Evolutionary conservation across 2,888 invertebrate genomes (phyloP), one percentile per base, ranked within the genome.

Genomic region (Ophion slaviceki): DNA sequence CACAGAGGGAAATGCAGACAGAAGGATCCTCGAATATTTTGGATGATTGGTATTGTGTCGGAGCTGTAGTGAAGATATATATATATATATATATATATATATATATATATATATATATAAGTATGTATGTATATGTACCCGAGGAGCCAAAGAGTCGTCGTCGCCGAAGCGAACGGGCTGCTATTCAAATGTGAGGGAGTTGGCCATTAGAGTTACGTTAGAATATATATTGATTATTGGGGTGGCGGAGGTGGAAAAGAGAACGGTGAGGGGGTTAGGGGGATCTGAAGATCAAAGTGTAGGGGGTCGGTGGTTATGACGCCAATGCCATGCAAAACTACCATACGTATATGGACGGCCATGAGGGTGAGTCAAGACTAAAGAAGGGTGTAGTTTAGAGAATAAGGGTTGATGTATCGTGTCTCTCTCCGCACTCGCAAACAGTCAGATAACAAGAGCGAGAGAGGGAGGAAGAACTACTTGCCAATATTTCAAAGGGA

Each of bases 171-270:
- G 71, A 82, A 76, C 72, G 80, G 92, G 92, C 90, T 89, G 91
- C 88, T 90, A 93, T 93, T 93, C 93, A 93, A 93, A 93, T 93
- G 90, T 92, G 80, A 80, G 85, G 80, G 86, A 83, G 92, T 92
- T 92, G 91, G 92, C 93, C 93, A 93, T 93, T 93, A 93, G 93
- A 93, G 92, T 93, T 93, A 93, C 92, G 93, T 91, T 93, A 92
- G 93, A 92, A 93, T 20, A 61, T 93, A 93, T 93, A 93, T 93
- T 93, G 93, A 93, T 94, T 94, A 94, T 93, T 92, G 93, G 92
- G 92, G 92, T 20, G 71, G 59, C 14, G 32, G 20, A 17, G 53
- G 24, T 14, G 53, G 64, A 72, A 72, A 57, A 74, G 67, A 68
- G 70, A 20, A 59, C n/a, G 59, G 8, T 0, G 57, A 2, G 47